These are phyloP conservation scores for Drosophila dunni DNA, from an alignment of 1,140 invertebrate genomes.

Conservation along the genomic window DNA sequence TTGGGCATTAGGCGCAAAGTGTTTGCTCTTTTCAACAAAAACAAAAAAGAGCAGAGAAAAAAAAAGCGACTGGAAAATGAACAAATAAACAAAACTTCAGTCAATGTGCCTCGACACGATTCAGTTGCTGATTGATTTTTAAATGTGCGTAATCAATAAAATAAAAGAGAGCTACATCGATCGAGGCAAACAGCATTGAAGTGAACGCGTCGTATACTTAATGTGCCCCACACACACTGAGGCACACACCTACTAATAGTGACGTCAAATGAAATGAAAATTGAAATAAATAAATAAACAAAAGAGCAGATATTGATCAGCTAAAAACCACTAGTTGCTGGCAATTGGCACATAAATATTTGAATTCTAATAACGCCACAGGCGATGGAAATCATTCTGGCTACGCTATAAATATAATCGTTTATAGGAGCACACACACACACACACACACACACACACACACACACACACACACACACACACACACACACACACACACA, in stretches of 20 bases:
- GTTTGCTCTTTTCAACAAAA: conserved; percentile 33
- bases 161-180: conserved; percentile 32
- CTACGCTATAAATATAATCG: conserved; percentile 27
- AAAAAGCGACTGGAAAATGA: conserved; percentile 37
- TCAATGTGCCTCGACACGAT: conserved; percentile 54
- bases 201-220: conserved; percentile 16
- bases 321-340: conserved; percentile 26
- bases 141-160: conserved; percentile 79
- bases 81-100: conserved; percentile 77
- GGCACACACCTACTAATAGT: conserved; percentile 2
- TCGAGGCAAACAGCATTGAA: not conserved
- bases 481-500: not conserved
- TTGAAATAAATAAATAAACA: conserved; percentile 57
- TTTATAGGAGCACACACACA: conserved; percentile 1
- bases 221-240: not conserved
- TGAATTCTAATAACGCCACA: conserved; percentile 49
- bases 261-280: conserved; percentile 64
- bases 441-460: not conserved
- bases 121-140: conserved; percentile 64
- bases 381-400: conserved; percentile 16
- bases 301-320: conserved; percentile 2
- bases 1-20: conserved; percentile 55
- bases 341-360: conserved; percentile 57
- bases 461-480: not conserved
- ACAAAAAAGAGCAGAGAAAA: conserved; percentile 8